Evolutionary conservation across 2,797 vertebrate species (phyloP).

Genomic region (Streptopelia turtur): DNA sequence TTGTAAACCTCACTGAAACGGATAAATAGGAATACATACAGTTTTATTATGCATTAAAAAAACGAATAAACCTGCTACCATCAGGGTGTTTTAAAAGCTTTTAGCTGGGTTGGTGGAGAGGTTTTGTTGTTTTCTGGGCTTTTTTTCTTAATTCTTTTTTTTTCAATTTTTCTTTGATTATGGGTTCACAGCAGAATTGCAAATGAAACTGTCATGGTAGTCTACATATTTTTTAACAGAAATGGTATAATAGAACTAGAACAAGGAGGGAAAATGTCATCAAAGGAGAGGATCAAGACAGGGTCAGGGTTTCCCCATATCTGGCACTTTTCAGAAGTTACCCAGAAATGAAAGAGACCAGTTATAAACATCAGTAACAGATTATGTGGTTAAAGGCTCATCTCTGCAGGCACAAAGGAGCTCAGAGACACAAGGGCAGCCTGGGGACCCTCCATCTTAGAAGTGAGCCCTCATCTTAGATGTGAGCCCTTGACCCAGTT

Average conservation of each 20-base stretch:
- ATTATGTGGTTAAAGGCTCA: neutral
- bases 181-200: neutral
- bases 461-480: neutral
- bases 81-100: constrained; percentile 14
- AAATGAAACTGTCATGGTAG: neutral
- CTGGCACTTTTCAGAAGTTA: neutral
- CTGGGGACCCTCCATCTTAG: neutral
- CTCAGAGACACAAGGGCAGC: neutral
- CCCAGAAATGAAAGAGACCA: neutral
- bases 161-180: neutral
- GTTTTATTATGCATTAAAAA: constrained; percentile 4
- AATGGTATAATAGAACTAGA: neutral
- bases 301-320: neutral
- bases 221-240: neutral
- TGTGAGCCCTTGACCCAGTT: neutral
- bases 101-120: neutral
- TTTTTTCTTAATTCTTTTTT: neutral
- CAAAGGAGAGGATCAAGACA: neutral
- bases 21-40: neutral
- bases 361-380: neutral
- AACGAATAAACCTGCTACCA: neutral
- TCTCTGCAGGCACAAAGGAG: neutral
- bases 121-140: neutral
- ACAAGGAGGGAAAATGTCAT: neutral
- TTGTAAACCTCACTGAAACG: constrained; percentile 6